A percentile compares a stretch with the other conserved stretches of the same genome.
These are phyloP conservation scores for Solea senegalensis DNA, from an alignment of 2,113 vertebrate genomes.

Conservation along the genomic window DNA sequence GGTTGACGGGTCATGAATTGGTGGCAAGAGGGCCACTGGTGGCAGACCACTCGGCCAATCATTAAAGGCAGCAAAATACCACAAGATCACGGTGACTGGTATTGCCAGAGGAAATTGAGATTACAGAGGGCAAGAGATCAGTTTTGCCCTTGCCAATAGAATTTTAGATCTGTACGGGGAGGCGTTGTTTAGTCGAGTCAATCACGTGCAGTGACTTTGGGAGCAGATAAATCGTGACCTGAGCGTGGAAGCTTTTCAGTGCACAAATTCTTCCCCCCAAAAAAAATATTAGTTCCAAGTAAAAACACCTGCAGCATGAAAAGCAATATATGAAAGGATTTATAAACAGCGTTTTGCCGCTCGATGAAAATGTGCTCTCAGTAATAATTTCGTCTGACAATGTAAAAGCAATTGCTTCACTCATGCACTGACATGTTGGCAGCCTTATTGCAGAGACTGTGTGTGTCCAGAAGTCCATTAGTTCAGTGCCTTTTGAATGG, in stretches of 20 bases:
- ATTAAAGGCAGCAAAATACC: conserved; percentile 76
- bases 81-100: conserved; percentile 68
- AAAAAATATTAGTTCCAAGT: neutral
- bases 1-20: conserved; percentile 83
- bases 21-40: conserved; percentile 76
- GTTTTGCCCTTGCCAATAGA: conserved; percentile 67
- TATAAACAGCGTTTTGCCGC: conserved; percentile 9
- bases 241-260: conserved; percentile 7
- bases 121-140: conserved; percentile 65
- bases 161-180: conserved; percentile 47
- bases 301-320: conserved; percentile 13
- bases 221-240: conserved; percentile 22
- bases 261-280: neutral
- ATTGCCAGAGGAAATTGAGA: conserved; percentile 76
- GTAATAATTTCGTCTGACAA: conserved; percentile 47
- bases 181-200: conserved; percentile 39
- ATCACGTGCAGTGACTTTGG: conserved; percentile 25
- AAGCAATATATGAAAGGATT: conserved; percentile 25
- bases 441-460: conserved; percentile 41
- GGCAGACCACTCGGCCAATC: conserved; percentile 75
- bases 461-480: conserved; percentile 67
- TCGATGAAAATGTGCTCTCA: conserved; percentile 1
- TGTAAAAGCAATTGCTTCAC: conserved; percentile 30
- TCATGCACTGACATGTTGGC: conserved; percentile 30
- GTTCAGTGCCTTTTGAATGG: conserved; percentile 62